A percentile compares a stretch with the other conserved stretches of the same genome.
Conservation (phyloP, 2,888 invertebrate species). For the Drosophila algonquin region DNA sequence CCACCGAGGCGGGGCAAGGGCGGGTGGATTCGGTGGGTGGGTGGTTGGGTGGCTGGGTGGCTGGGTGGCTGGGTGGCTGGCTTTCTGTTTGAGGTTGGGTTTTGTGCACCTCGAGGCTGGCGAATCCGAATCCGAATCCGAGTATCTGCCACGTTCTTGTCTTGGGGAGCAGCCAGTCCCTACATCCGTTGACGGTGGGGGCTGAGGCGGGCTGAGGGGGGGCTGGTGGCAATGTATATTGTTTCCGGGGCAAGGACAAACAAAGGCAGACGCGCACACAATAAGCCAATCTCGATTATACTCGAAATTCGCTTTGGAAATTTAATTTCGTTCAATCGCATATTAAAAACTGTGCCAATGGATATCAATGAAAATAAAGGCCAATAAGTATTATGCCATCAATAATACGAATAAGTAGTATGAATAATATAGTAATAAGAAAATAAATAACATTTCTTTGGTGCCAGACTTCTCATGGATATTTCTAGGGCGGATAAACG, state of each 20-base stretch:
- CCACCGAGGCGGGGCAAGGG: not conserved
- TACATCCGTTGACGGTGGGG: slow-evolving; percentile 6
- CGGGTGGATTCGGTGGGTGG: slow-evolving; percentile 10
- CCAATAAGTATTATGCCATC: not conserved
- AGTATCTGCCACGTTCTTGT: slow-evolving; percentile 34
- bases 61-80: slow-evolving; percentile 8
- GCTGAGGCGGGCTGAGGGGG: not conserved
- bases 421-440: not conserved
- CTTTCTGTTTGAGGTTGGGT: not conserved
- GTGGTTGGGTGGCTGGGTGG: slow-evolving; percentile 4
- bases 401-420: not conserved
- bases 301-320: slow-evolving; percentile 29
- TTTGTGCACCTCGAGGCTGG: slow-evolving; percentile 47
- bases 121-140: slow-evolving; percentile 19
- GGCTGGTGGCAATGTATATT: slow-evolving; percentile 30
- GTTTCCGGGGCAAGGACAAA: slow-evolving; percentile 62
- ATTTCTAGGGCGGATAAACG: no score
- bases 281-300: slow-evolving; percentile 51
- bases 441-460: no score
- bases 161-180: slow-evolving; percentile 7
- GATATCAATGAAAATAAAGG: slow-evolving; percentile 11
- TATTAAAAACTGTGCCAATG: slow-evolving; percentile 3
- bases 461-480: no score
- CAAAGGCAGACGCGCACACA: slow-evolving; percentile 36
- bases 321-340: slow-evolving; percentile 22